phyloP scores from a whole-genome alignment of 2,888 invertebrate species.

The Xestoiulus laeticollis region DNA sequence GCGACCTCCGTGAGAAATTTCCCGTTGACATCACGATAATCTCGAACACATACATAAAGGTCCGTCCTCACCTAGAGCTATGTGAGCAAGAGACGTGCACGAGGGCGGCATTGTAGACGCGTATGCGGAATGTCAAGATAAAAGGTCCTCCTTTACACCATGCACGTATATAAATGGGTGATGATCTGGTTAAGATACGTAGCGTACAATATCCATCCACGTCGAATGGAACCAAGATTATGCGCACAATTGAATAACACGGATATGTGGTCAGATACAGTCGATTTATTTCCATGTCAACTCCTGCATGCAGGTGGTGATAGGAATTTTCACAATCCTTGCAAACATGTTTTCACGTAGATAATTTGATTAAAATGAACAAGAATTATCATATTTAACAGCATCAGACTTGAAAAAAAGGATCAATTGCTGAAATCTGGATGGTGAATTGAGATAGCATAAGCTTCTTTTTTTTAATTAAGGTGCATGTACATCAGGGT shows the following conservation, averaged over 20 bases:
- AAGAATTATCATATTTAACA: too few relatives aligned
- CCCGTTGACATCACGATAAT: slow-evolving; percentile 16
- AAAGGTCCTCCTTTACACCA: background rate
- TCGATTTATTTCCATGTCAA: background rate
- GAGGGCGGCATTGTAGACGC: background rate
- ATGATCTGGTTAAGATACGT: slow-evolving; percentile 15
- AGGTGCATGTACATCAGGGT: too few relatives aligned
- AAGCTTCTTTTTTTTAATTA: too few relatives aligned
- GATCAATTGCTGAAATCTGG: too few relatives aligned
- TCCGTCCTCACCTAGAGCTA: slow-evolving; percentile 36
- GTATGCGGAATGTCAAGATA: slow-evolving; percentile 14
- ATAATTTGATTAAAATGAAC: too few relatives aligned
- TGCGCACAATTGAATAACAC: slow-evolving; percentile 1
- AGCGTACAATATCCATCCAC: background rate
- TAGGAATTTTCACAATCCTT: too few relatives aligned
- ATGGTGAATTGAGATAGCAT: too few relatives aligned
- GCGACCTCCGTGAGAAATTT: slow-evolving; percentile 40
- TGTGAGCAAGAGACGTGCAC: background rate
- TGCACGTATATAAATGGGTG: background rate
- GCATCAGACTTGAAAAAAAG: too few relatives aligned
- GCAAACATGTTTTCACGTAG: too few relatives aligned
- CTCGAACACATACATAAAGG: slow-evolving; percentile 15
- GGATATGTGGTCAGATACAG: slow-evolving; percentile 5
- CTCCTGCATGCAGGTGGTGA: background rate
- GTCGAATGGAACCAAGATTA: background rate